These are phyloP conservation scores for Porites cylindrica DNA, from an alignment of 92 coral and sea anemone species.

Conservation along the genomic window DNA sequence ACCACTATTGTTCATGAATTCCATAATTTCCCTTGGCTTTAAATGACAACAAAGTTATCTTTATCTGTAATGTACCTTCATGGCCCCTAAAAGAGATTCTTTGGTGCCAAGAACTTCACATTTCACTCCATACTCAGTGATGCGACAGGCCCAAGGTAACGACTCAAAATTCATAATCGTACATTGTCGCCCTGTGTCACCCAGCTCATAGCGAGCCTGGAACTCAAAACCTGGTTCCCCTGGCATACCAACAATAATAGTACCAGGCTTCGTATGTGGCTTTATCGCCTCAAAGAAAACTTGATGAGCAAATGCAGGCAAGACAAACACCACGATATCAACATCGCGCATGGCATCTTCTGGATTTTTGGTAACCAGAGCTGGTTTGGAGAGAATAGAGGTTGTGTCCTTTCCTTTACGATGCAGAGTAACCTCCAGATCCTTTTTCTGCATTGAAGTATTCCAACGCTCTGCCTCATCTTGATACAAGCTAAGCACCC, in stretches of 20 bases:
- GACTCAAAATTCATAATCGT: slow-evolving; percentile 70
- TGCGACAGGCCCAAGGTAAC: slow-evolving; percentile 75
- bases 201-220: slow-evolving; percentile 56
- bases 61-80: neutral
- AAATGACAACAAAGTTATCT: too few species aligned
- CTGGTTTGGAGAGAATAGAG: slow-evolving; percentile 26
- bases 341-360: slow-evolving; percentile 72
- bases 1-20: too few species aligned
- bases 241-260: slow-evolving; percentile 72
- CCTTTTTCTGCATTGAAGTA: slow-evolving; percentile 13
- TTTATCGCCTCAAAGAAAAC: slow-evolving; percentile 45
- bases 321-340: slow-evolving; percentile 70
- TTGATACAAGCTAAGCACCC: slow-evolving; percentile 69
- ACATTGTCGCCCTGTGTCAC: slow-evolving; percentile 54
- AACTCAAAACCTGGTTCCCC: slow-evolving; percentile 68
- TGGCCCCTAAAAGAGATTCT: slow-evolving; percentile 55
- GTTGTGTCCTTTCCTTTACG: slow-evolving; percentile 7
- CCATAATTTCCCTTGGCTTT: too few species aligned
- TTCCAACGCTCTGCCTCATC: slow-evolving; percentile 73
- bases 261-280: slow-evolving; percentile 68
- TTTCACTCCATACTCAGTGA: slow-evolving; percentile 59
- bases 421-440: slow-evolving; percentile 25
- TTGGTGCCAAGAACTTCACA: slow-evolving; percentile 67
- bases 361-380: slow-evolving; percentile 59
- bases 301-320: slow-evolving; percentile 70